Evolutionary conservation across 2,797 vertebrate genomes (phyloP).

Genomic region (Bradypodion pumilum): DNA sequence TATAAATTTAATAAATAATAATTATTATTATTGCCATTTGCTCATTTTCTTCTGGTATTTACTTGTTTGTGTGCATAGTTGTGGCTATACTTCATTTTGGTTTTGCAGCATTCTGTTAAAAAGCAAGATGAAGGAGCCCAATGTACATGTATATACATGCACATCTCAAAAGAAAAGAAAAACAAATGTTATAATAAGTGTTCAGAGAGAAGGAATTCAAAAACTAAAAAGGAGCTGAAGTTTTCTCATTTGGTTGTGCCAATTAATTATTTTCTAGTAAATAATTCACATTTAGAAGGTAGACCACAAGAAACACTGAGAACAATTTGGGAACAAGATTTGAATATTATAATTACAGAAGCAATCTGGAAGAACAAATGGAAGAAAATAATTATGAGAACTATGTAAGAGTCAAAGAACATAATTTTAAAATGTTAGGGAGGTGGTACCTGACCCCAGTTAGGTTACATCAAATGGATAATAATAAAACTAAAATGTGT

Average conservation of each 20-base stretch:
- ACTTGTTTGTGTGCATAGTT: conserved; percentile 38
- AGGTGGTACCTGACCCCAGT: no score
- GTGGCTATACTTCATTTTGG: conserved; percentile 4
- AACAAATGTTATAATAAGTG: conserved; percentile 54
- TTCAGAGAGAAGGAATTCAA: neutral
- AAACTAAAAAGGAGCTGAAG: conserved; percentile 4
- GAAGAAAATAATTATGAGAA: no score
- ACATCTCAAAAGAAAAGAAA: neutral
- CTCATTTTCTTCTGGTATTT: conserved; percentile 36
- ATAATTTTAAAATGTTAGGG: no score
- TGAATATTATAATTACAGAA: no score
- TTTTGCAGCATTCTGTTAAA: conserved; percentile 26
- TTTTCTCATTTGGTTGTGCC: neutral
- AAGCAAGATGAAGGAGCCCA: conserved; percentile 34
- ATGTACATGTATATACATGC: neutral
- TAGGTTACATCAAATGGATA: no score
- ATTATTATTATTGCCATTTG: no score
- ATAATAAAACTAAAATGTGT: no score
- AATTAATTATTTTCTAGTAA: neutral
- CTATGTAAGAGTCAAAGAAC: no score
- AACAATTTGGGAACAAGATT: no score
- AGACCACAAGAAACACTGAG: no score
- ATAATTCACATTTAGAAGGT: neutral
- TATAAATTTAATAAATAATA: no score
- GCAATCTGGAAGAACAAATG: no score